Evolutionary conservation across 2,888 invertebrate genomes (phyloP), one percentile per base, ranked within the genome.

Genomic region (Sipunculus nudus): DNA sequence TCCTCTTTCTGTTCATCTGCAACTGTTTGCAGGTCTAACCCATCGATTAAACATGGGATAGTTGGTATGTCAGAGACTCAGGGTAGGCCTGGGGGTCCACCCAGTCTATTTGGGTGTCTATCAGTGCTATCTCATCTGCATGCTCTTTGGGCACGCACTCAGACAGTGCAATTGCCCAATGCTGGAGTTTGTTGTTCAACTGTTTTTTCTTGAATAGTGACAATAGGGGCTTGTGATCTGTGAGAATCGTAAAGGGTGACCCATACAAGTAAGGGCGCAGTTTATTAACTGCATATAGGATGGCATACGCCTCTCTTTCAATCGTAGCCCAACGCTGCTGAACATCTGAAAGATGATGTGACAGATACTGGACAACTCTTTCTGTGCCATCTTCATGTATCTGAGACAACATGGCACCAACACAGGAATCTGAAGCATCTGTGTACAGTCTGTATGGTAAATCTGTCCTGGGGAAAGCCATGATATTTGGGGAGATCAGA

Each of bases 151-250:
- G n/a, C n/a, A n/a, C n/a, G n/a, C 10, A 55, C 38, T 47, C 56
- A 6, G 56, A 31, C 19, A 55, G 26, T 13, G 38, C 19, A 4
- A 48, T 21, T 4, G 25, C 48, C 56, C 48, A 55, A 4, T 39
- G 23, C 38, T 55, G 56, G 16, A 55, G 23, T 26, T 49, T 55
- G 4, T 47, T 48, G 39, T 55, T 55, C n/a, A 6, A 8, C 28
- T n/a, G 49, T 49, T 8, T 49, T 48, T 38, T 25, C 16, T 10
- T 48, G 39, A 55, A 55, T 6, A 58, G 19, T 19, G 1, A 31
- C 13, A 10, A 10, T 29, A 58, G 21, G 8, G 58, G 58, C 3
- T 58, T 58, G 31, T 58, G 41, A 21, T 52, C 58, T 2, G 58
- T 58, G 45, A 32, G 52, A 16, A 40, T 10, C 10, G 23, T 28